Evolutionary conservation across 2,113 vertebrate genomes (phyloP), one percentile per base, ranked within the genome.

Genomic region (Baryphthengus martii): DNA sequence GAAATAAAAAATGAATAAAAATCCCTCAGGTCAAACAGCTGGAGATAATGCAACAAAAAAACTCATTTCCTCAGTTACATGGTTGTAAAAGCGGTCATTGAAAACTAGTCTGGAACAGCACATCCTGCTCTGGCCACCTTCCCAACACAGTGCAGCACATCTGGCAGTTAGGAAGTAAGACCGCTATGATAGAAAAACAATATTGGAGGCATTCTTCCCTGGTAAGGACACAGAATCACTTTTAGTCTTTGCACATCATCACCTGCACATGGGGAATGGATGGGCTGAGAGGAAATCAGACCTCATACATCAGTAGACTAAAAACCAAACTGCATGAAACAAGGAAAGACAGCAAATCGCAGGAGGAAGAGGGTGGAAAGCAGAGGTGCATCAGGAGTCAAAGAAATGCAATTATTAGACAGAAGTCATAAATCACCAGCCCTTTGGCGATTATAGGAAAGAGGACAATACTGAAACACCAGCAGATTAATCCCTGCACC

Each of bases 211-310:
- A 88, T 58, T 7, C 65, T 63, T 87, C 25, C 56, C 65, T 13
- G 28, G 19, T 5, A 40, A 74, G 45, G 31, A 37, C 11, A 3
- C 0, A 53, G 67, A 85, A 80, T 16, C 1, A 1, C 3, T 78
- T 65, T 50, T 21, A 28, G 44, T 55, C 85, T 70, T 71, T 70
- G 42, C 58, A 55, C 42, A 62, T 15, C 28, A 42, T 20, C 40
- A 63, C 8, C 0, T 0, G 70, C 74, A 82, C 1, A 0, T 0
- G 0, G 13, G 39, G 56, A 85, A 28, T 1, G 4, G 31, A 59
- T 40, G 42, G 71, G 35, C 23, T 58, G 67, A 31, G 44, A 23
- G 16, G 23, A 87, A 72, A 65, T 65, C 45, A 65, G 56, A 71
- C 19, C 19, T 55, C 49, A 20, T 8, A 71, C 31, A 67, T 13